Conservation (phyloP, 2,113 vertebrate species). For the Gymnogyps californianus region DNA sequence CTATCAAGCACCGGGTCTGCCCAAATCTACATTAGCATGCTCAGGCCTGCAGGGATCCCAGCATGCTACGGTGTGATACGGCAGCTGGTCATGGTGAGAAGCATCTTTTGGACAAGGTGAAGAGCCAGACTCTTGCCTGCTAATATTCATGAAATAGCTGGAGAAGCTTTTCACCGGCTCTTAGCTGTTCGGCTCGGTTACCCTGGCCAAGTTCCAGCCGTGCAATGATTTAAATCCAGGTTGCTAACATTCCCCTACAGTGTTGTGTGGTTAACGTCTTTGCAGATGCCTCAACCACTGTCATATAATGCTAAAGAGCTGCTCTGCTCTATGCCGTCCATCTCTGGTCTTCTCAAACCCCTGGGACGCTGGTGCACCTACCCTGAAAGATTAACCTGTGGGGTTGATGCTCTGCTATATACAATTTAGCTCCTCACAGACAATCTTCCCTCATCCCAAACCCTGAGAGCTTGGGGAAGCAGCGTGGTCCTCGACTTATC, state of each 20-base stretch:
- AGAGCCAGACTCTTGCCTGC: background rate
- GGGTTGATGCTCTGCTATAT: background rate
- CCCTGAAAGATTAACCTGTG: background rate
- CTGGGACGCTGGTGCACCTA: background rate
- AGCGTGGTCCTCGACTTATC: fast-evolving
- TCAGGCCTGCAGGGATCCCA: background rate
- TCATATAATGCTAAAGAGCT: background rate
- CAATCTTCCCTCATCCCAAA: background rate
- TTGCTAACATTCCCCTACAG: background rate
- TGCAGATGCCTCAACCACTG: background rate
- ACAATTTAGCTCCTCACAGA: background rate
- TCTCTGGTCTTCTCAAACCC: background rate
- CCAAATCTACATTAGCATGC: background rate
- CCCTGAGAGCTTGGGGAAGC: background rate
- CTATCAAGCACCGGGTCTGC: background rate
- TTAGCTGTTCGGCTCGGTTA: background rate
- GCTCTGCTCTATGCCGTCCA: background rate
- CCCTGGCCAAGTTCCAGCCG: background rate
- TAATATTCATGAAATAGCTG: background rate
- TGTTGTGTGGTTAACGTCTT: background rate
- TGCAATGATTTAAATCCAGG: background rate
- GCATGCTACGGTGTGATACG: fast-evolving
- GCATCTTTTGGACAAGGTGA: slow-evolving; percentile 21
- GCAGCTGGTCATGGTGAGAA: background rate
- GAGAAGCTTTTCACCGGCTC: background rate